phyloP scores from a whole-genome alignment of 2,888 invertebrate species.

The Apotomis betuletana region DNA sequence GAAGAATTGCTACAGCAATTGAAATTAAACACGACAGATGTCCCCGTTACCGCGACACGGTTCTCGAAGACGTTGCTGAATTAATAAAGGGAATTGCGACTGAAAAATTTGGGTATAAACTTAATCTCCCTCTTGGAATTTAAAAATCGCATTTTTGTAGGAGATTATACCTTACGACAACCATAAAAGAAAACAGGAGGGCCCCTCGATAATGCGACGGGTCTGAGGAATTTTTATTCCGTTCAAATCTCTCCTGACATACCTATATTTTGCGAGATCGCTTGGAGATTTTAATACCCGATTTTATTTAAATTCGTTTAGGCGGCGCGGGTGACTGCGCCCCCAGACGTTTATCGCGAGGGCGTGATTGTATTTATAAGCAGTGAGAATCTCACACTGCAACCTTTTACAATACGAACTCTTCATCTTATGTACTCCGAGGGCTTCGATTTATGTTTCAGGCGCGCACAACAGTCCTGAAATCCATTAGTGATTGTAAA shows the following conservation, averaged over 20 bases:
- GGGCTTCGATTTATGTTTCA: slow-evolving; percentile 25
- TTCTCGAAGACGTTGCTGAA: slow-evolving; percentile 60
- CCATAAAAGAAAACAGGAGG: slow-evolving; percentile 83
- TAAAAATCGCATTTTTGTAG: slow-evolving; percentile 83
- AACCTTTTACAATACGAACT: slow-evolving; percentile 25
- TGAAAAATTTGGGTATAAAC: slow-evolving; percentile 72
- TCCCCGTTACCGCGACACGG: slow-evolving; percentile 54
- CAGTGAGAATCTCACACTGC: slow-evolving; percentile 57
- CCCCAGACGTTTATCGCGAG: slow-evolving; percentile 77
- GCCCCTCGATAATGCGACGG: slow-evolving; percentile 81
- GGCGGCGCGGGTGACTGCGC: slow-evolving; percentile 74
- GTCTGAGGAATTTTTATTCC: slow-evolving; percentile 82
- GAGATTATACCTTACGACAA: slow-evolving; percentile 84
- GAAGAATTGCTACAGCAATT: slow-evolving; percentile 10
- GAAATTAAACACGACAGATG: slow-evolving; percentile 54
- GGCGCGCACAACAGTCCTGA: neutral
- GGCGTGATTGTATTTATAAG: slow-evolving; percentile 80
- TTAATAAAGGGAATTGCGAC: slow-evolving; percentile 76
- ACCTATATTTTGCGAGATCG: slow-evolving; percentile 82
- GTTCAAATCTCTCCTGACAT: slow-evolving; percentile 82
- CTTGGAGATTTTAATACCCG: slow-evolving; percentile 81
- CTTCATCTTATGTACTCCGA: slow-evolving; percentile 19
- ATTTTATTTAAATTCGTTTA: slow-evolving; percentile 83
- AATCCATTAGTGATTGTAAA: neutral
- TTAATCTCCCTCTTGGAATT: slow-evolving; percentile 77